Base-by-base conservation (phyloP, 2,888 invertebrate species). In the Hydrotaea cyrtoneurina region DNA sequence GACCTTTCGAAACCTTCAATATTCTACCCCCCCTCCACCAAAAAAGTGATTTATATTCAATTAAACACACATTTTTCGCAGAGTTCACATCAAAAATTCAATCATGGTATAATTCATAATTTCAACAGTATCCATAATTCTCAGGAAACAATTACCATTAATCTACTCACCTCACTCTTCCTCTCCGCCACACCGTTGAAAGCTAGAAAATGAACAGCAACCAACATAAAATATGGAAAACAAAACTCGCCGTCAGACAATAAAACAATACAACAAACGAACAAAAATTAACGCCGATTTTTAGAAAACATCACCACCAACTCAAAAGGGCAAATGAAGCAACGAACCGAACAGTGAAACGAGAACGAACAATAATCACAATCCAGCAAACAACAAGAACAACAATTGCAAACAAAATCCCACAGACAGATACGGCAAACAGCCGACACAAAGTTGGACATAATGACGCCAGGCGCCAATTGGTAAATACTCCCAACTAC, bases 401-500 rank as follows among this genome's bases (percentile, higher is more conserved):
- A 66, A 3, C 39, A 43, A 10, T 8, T 1, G 17, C 26, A 26
- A 59, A 36, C 76, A 17, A 82, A 79, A 82, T 77, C 78, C 46
- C 76, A 82, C 77, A 82, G 73, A 82, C 82, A 74, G 79, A 77
- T 81, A 79, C 78, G 43, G 69, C 79, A 82, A n/a, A 85, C 78
- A 77, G 81, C 66, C 84, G 78, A 80, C 80, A 82, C 64, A 86
- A 80, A 86, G 86, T 86, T 88, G 88, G 88, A 88, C 88, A 86
- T 82, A 83, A 76, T 88, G 88, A 88, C 87, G 87, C 87, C 87
- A 87, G 88, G 89, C 89, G 90, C 89, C 89, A 89, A 87, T 85
- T 82, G 85, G 78, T 69, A 86, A 85, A 82, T 79, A 69, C 43
- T 23, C 46, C 69, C 39, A 85, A 85, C 82, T 78, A 82, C 77